These are phyloP conservation scores for Acanthopleura granulata DNA, from an alignment of 2,888 invertebrate species.

Conservation along the genomic window DNA sequence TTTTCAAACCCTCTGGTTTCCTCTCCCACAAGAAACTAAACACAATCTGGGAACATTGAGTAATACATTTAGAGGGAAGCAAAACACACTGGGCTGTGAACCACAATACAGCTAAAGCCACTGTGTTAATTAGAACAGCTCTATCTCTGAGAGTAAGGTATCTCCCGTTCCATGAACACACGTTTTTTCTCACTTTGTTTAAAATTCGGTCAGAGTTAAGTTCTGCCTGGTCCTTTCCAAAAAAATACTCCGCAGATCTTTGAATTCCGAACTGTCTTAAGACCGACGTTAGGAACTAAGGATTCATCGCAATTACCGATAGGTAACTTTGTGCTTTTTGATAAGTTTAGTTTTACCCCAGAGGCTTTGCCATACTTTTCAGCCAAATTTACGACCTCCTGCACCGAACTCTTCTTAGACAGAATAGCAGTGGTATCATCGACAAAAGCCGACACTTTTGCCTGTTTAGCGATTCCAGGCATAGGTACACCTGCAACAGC, in stretches of 20 bases:
- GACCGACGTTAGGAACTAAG: not conserved
- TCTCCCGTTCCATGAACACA: not conserved
- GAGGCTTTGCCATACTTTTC: slow-evolving; percentile 22
- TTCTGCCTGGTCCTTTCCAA: not conserved
- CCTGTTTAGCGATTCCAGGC: slow-evolving; percentile 12
- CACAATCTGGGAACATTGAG: not conserved
- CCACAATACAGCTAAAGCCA: not conserved
- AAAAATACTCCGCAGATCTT: not conserved
- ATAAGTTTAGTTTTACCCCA: slow-evolving; percentile 30
- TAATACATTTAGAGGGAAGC: not conserved
- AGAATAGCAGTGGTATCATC: slow-evolving; percentile 23
- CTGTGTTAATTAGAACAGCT: not conserved
- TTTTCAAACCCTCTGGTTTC: not conserved
- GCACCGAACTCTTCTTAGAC: slow-evolving; percentile 11
- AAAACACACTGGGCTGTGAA: too few species aligned
- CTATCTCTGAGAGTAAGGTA: not conserved
- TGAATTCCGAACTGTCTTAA: not conserved
- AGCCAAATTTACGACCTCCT: slow-evolving; percentile 2
- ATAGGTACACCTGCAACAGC: slow-evolving; percentile 25
- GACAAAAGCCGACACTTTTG: slow-evolving; percentile 24
- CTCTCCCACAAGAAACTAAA: slow-evolving; percentile 1
- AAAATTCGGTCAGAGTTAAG: not conserved
- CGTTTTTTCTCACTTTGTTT: not conserved
- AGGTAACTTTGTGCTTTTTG: slow-evolving; percentile 26
- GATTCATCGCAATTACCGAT: not conserved